These are phyloP conservation scores for Caenorhabditis sp. DNA, from an alignment of 2,888 invertebrate genomes.

Conservation along the genomic window DNA sequence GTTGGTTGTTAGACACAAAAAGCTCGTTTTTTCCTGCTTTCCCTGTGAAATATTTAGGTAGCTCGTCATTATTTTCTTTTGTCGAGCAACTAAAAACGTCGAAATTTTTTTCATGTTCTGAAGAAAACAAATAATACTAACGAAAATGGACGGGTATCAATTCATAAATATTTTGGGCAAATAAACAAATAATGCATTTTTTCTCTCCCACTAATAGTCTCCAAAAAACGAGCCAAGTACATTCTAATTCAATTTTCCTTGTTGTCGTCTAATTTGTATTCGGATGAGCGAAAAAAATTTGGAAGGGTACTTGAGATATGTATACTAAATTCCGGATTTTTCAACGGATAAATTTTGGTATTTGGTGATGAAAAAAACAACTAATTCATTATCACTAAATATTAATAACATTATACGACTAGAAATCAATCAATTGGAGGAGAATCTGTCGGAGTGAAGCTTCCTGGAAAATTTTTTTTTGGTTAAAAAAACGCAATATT, in stretches of 20 bases:
- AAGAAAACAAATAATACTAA: no score
- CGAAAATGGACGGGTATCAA: no score
- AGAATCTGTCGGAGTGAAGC: conserved; percentile 19
- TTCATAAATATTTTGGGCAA: background rate
- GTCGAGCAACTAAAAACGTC: no score
- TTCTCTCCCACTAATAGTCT: background rate
- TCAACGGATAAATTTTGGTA: background rate
- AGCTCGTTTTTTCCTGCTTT: no score
- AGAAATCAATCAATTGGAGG: no score
- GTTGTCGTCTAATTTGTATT: background rate
- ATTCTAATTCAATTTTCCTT: conserved; percentile 1
- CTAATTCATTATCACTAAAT: conserved; percentile 7
- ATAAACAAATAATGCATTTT: background rate
- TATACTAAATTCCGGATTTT: no score
- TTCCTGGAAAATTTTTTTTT: conserved; percentile 12
- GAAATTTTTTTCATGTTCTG: no score
- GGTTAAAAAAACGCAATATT: no score
- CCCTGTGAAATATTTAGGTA: no score
- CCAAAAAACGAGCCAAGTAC: background rate
- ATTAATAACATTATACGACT: no score
- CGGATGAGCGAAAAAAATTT: background rate
- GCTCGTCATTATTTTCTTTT: no score
- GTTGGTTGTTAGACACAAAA: no score
- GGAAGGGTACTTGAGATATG: background rate
- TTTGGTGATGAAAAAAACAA: background rate